A percentile compares a stretch with the other conserved stretches of the same genome.
phyloP scores from a whole-genome alignment of 2,113 vertebrate genomes.

The Procavia capensis region DNA sequence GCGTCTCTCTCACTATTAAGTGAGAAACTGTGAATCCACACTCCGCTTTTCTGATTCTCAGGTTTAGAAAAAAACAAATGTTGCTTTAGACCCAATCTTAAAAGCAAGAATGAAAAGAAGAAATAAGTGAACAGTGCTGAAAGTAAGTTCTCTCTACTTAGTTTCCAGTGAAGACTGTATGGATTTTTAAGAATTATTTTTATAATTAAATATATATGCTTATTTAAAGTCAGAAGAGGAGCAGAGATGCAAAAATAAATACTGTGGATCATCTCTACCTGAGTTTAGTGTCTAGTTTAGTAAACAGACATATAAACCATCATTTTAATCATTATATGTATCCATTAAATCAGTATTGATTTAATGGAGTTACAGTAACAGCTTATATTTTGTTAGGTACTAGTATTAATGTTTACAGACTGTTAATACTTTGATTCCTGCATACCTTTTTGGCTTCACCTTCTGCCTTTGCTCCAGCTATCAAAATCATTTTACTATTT shows the following conservation, averaged over 20 bases:
- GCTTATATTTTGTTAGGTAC: neutral
- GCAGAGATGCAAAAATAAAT: conserved; percentile 35
- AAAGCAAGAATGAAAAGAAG: neutral
- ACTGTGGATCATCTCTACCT: neutral
- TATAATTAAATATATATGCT: neutral
- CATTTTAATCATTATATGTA: neutral
- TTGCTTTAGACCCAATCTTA: neutral
- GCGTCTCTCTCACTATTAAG: neutral
- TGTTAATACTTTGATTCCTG: neutral
- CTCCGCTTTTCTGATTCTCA: neutral
- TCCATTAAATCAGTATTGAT: neutral
- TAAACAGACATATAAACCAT: conserved; percentile 31
- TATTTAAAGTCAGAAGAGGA: conserved; percentile 23
- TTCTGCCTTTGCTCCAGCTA: neutral
- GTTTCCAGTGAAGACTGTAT: conserved; percentile 24
- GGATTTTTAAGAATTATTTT: neutral
- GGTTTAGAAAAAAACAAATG: neutral
- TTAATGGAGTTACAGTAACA: conserved; percentile 8
- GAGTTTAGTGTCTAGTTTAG: conserved; percentile 57
- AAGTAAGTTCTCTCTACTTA: neutral
- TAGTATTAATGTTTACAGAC: neutral
- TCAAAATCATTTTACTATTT: conserved; percentile 15
- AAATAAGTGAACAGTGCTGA: neutral
- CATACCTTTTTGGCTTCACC: neutral
- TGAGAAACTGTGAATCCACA: neutral